Conservation (phyloP, 1,140 invertebrate species). For the Drosophila lowei region DNA sequence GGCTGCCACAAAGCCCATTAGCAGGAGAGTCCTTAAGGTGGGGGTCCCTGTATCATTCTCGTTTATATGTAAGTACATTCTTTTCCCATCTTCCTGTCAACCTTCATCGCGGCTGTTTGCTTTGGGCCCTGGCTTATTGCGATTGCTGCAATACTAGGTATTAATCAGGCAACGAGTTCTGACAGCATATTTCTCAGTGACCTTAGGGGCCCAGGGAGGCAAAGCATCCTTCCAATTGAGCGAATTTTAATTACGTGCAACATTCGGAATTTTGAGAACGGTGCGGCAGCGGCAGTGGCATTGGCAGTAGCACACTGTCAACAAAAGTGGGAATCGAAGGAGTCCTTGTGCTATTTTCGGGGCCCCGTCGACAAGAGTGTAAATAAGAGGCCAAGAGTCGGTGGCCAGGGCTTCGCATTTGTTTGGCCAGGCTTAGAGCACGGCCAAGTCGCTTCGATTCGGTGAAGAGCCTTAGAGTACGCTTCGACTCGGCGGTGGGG, state of each 20-base stretch:
- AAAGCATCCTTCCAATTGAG: conserved; percentile 63
- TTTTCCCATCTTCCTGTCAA: conserved; percentile 12
- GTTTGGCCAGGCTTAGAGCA: conserved; percentile 32
- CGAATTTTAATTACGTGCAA: conserved; percentile 78
- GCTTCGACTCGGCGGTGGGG: conserved; percentile 14
- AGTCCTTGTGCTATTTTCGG: conserved; percentile 52
- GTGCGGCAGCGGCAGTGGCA: background rate
- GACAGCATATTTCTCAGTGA: conserved; percentile 38
- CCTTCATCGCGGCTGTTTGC: conserved; percentile 29
- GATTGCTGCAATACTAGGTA: conserved; percentile 39
- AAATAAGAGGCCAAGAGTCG: conserved; percentile 37
- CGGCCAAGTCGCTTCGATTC: conserved; percentile 23
- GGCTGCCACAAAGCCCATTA: conserved; percentile 43
- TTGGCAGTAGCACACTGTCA: conserved; percentile 18
- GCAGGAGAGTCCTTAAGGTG: conserved; percentile 42
- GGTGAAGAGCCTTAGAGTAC: background rate
- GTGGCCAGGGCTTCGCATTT: conserved; percentile 37
- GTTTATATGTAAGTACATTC: conserved; percentile 11
- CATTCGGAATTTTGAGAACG: conserved; percentile 68
- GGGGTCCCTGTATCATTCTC: conserved; percentile 13
- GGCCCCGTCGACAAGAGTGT: conserved; percentile 43
- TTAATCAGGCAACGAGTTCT: conserved; percentile 52
- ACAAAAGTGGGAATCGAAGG: conserved; percentile 26
- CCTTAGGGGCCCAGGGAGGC: conserved; percentile 4
- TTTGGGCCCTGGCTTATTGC: conserved; percentile 33